phyloP scores from a whole-genome alignment of 2,113 vertebrate genomes.

The Cinclus cinclus region DNA sequence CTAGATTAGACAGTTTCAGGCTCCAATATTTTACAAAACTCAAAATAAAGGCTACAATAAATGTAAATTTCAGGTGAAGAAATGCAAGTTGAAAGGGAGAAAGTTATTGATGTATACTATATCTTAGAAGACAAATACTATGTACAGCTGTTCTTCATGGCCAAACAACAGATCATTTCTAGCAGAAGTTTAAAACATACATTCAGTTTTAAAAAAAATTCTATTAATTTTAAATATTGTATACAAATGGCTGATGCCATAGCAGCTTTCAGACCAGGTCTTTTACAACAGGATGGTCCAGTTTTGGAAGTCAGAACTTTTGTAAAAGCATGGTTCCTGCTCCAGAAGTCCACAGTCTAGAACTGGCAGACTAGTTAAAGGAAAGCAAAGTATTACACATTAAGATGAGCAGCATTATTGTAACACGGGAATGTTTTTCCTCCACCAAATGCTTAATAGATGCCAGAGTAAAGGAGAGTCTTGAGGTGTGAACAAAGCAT shows the following conservation, averaged over 20 bases:
- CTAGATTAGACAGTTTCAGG: background rate
- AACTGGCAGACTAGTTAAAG: background rate
- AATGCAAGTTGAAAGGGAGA: background rate
- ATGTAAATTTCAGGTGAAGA: background rate
- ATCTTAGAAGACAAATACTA: background rate
- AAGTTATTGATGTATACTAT: background rate
- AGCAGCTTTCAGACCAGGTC: background rate
- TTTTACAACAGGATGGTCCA: background rate
- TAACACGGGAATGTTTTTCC: background rate
- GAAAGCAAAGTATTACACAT: background rate
- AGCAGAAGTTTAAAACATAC: background rate
- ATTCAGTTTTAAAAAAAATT: background rate
- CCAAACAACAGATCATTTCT: background rate
- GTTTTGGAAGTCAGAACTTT: background rate
- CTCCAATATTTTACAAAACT: background rate
- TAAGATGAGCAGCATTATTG: background rate
- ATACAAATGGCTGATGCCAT: background rate
- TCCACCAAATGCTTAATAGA: background rate
- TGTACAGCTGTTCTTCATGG: background rate
- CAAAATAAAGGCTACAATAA: background rate
- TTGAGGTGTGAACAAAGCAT: background rate
- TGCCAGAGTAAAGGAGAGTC: background rate
- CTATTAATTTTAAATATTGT: background rate
- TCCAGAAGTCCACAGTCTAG: background rate
- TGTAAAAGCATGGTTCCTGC: background rate